These are phyloP conservation scores for Caiman crocodilus DNA, from an alignment of 2,797 vertebrate species.

Conservation along the genomic window DNA sequence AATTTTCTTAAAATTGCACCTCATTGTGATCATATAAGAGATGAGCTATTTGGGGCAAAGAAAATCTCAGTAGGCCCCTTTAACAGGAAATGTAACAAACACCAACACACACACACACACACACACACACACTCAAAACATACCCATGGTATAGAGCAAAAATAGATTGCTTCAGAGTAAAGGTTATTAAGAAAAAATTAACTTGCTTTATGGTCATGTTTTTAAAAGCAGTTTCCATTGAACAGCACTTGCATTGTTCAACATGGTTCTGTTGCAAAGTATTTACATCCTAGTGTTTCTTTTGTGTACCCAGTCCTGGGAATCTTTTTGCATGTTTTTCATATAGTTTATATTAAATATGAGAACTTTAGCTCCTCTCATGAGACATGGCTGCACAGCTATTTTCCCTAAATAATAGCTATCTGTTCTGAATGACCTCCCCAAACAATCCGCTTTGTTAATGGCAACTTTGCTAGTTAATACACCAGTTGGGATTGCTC, in stretches of 20 bases:
- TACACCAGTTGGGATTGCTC: slow-evolving; percentile 54
- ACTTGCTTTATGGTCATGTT: background rate
- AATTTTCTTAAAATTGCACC: slow-evolving; percentile 58
- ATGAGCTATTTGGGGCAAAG: slow-evolving; percentile 52
- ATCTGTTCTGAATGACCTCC: slow-evolving; percentile 73
- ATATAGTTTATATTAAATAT: slow-evolving; percentile 50
- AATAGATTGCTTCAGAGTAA: background rate
- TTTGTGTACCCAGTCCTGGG: slow-evolving; percentile 31
- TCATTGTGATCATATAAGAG: slow-evolving; percentile 61
- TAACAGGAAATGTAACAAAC: slow-evolving; percentile 61
- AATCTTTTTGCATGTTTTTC: slow-evolving; percentile 42
- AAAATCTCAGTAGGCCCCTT: slow-evolving; percentile 56
- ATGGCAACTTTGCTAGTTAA: slow-evolving; percentile 50
- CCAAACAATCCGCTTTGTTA: slow-evolving; percentile 56
- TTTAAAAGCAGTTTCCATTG: background rate
- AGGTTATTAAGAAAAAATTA: background rate
- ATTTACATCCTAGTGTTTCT: background rate
- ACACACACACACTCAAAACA: background rate
- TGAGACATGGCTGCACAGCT: slow-evolving; percentile 11
- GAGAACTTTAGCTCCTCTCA: slow-evolving; percentile 36
- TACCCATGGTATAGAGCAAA: background rate
- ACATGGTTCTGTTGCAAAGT: background rate
- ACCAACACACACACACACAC: background rate
- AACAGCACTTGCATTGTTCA: background rate
- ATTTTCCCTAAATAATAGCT: slow-evolving; percentile 74